Conservation (phyloP, 2,888 invertebrate genomes). For the Parnassius apollo region DNA sequence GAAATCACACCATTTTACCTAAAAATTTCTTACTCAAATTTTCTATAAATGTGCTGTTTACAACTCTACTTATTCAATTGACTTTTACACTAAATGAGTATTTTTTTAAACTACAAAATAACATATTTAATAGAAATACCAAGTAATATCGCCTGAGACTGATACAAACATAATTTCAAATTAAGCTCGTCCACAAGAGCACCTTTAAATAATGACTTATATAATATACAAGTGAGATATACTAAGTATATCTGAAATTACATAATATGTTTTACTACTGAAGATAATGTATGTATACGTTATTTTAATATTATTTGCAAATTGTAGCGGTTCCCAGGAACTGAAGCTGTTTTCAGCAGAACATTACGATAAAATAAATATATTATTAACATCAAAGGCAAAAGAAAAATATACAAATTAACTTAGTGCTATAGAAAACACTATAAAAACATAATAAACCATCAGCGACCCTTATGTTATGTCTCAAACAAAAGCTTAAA, state of each 20-base stretch:
- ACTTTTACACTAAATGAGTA: conserved; percentile 16
- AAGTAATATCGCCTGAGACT: not conserved
- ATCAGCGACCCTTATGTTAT: not conserved
- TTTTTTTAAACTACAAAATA: conserved; percentile 5
- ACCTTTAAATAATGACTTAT: conserved; percentile 8
- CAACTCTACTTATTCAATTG: conserved; percentile 2
- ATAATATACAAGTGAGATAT: conserved; percentile 5
- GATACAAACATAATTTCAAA: conserved; percentile 5
- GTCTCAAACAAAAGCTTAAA: too few relatives aligned
- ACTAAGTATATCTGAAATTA: conserved; percentile 2
- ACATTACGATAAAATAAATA: not conserved
- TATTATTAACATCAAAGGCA: not conserved
- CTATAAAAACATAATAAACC: not conserved
- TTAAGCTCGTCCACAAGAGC: conserved; percentile 18
- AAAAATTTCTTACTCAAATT: not conserved
- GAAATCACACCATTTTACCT: not conserved
- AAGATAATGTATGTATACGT: too few relatives aligned
- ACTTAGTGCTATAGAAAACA: not conserved
- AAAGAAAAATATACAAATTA: not conserved
- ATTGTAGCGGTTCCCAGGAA: not conserved
- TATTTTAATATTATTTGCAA: not conserved
- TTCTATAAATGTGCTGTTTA: not conserved
- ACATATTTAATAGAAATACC: conserved; percentile 2
- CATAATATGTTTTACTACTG: not conserved
- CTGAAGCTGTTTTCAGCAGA: not conserved